These are phyloP conservation scores for Boloria selene DNA, from an alignment of 2,888 invertebrate genomes.

Conservation along the genomic window DNA sequence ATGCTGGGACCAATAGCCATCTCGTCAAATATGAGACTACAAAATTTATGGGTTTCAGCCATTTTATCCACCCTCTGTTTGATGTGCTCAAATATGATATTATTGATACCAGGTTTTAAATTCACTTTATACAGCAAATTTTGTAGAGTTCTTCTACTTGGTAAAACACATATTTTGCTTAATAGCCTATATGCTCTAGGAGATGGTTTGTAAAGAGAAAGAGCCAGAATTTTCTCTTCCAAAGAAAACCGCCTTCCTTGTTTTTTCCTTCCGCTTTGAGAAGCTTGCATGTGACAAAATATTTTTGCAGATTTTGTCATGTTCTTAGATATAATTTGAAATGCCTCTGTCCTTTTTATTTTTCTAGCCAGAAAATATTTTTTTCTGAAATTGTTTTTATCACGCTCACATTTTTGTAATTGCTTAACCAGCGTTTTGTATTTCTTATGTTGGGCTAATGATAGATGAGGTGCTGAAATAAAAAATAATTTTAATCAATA, in stretches of 20 bases:
- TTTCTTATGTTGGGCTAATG: too few species aligned
- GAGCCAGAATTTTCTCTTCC: constrained; percentile 32
- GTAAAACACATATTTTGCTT: constrained; percentile 28
- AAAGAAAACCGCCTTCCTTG: constrained; percentile 35
- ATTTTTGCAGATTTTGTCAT: constrained; percentile 24
- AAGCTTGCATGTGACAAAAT: constrained; percentile 32
- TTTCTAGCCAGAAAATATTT: constrained; percentile 5
- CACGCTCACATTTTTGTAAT: neutral
- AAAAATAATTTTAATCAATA: too few species aligned
- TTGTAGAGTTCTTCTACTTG: constrained; percentile 22
- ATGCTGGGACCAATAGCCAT: constrained; percentile 12
- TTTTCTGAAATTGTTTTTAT: neutral
- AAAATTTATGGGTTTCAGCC: constrained; percentile 9
- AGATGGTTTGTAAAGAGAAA: constrained; percentile 36
- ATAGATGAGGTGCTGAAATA: too few species aligned
- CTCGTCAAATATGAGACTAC: constrained; percentile 8
- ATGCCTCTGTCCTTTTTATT: constrained; percentile 20
- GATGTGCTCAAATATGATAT: constrained; percentile 1
- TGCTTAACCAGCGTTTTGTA: neutral
- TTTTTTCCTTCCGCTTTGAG: constrained; percentile 23
- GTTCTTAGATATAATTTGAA: constrained; percentile 19
- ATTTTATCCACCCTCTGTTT: neutral
- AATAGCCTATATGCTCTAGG: constrained; percentile 33
- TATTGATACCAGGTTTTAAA: constrained; percentile 19
- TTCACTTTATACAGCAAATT: constrained; percentile 17